Evolutionary conservation across 1,140 invertebrate species (phyloP).

Genomic region (Lepidurus arcticus): DNA sequence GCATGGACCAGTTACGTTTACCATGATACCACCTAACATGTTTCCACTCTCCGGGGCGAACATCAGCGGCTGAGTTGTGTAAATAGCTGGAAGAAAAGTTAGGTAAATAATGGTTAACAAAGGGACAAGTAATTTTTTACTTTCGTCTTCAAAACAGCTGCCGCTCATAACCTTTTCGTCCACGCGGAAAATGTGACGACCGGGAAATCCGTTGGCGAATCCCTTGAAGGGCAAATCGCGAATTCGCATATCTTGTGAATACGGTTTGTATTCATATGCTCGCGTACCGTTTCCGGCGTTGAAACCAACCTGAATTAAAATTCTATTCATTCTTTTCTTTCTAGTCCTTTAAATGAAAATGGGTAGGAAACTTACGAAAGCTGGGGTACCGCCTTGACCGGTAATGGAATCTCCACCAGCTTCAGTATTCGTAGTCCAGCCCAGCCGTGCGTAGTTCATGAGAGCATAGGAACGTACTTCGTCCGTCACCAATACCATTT

Average conservation of each 20-base stretch:
- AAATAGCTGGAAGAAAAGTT: conserved; percentile 54
- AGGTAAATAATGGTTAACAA: not conserved
- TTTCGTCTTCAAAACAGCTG: conserved; percentile 58
- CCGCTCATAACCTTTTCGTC: conserved; percentile 90
- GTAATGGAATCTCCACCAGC: conserved; percentile 78
- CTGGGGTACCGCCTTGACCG: conserved; percentile 78
- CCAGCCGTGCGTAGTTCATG: conserved; percentile 84
- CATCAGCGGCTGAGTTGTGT: conserved; percentile 66
- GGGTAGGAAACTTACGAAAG: conserved; percentile 62
- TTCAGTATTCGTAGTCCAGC: conserved; percentile 86
- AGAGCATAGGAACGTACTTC: conserved; percentile 90
- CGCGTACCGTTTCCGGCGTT: conserved; percentile 91
- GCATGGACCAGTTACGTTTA: conserved; percentile 92
- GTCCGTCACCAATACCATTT: conserved; percentile 85
- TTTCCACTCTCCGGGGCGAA: conserved; percentile 90
- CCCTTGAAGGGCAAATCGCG: conserved; percentile 73
- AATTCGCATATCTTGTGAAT: conserved; percentile 78
- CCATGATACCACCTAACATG: conserved; percentile 89
- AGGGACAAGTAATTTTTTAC: conserved; percentile 40
- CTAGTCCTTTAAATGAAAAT: not conserved
- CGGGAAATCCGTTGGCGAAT: conserved; percentile 78
- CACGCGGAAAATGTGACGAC: conserved; percentile 87
- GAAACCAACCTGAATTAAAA: conserved; percentile 70
- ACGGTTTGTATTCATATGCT: conserved; percentile 81
- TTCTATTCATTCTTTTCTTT: conserved; percentile 11